Percentiles rank a stretch among this genome's conserved stretches.
phyloP scores from a whole-genome alignment of 2,888 invertebrate species.

The Lapara coniferarum region DNA sequence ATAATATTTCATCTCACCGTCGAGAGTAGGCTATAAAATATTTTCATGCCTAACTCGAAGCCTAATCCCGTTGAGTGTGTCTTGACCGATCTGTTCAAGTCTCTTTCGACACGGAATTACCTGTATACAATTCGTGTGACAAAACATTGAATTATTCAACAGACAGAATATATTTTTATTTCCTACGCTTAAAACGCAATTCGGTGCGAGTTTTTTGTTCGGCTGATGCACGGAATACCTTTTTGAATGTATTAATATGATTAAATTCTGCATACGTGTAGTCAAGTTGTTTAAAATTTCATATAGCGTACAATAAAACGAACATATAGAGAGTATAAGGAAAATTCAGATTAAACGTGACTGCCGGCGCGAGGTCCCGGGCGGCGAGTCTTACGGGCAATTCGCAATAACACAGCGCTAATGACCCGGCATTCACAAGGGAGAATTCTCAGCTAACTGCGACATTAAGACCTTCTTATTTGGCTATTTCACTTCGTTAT shows the following conservation, averaged over 20 bases:
- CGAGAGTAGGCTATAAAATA: not conserved
- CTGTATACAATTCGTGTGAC: conserved; percentile 22
- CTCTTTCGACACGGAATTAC: conserved; percentile 20
- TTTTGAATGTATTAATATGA: conserved; percentile 52
- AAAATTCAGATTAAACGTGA: conserved; percentile 75
- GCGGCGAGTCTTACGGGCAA: conserved; percentile 63
- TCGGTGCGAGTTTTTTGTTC: conserved; percentile 14
- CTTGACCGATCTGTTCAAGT: conserved; percentile 26
- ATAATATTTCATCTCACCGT: not conserved
- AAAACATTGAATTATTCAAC: conserved; percentile 23
- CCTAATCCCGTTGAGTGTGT: conserved; percentile 17
- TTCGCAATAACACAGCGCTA: conserved; percentile 80
- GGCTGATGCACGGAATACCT: conserved; percentile 24
- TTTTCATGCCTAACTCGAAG: conserved; percentile 13
- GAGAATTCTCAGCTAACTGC: conserved; percentile 77
- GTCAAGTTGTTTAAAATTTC: conserved; percentile 44
- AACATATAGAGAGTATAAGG: conserved; percentile 57
- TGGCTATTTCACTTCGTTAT: conserved; percentile 80
- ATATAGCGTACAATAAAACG: conserved; percentile 43
- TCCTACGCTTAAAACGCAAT: conserved; percentile 14
- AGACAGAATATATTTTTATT: conserved; percentile 18
- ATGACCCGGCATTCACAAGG: conserved; percentile 78
- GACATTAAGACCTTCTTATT: conserved; percentile 80
- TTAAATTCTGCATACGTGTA: conserved; percentile 55
- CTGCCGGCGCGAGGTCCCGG: conserved; percentile 50